phyloP scores from a whole-genome alignment of 2,113 vertebrate genomes.

The Ictalurus punctatus region DNA sequence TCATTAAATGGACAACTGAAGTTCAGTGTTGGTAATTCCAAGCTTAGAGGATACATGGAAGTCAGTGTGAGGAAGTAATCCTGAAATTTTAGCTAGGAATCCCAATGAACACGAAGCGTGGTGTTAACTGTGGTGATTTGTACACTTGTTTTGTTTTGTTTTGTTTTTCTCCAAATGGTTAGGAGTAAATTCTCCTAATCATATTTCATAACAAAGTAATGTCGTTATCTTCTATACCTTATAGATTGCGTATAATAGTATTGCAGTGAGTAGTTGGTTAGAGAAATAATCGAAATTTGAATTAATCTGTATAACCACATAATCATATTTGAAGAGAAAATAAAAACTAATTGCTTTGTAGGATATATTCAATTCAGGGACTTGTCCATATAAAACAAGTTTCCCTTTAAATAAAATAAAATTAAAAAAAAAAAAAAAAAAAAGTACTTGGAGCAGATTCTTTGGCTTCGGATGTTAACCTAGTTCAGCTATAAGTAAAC shows the following conservation, averaged over 20 bases:
- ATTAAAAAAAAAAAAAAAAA: neutral
- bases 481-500: neutral
- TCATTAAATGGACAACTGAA: neutral
- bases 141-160: neutral
- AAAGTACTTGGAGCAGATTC: neutral
- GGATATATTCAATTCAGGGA: neutral
- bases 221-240: conserved; percentile 4
- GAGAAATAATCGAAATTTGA: neutral
- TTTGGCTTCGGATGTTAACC: neutral
- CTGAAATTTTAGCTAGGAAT: neutral
- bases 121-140: neutral
- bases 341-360: neutral
- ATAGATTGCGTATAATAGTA: conserved; percentile 18
- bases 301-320: conserved; percentile 13
- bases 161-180: neutral
- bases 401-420: neutral
- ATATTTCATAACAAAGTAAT: neutral
- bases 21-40: neutral
- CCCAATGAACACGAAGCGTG: neutral
- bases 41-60: neutral
- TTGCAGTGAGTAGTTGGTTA: conserved; percentile 7
- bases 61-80: neutral
- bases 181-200: conserved; percentile 6
- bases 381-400: neutral
- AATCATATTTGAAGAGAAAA: neutral